Percentiles rank a stretch among this genome's conserved stretches.
Evolutionary conservation across 1,140 invertebrate genomes (phyloP).

Genomic region (Hormaphis cornu): DNA sequence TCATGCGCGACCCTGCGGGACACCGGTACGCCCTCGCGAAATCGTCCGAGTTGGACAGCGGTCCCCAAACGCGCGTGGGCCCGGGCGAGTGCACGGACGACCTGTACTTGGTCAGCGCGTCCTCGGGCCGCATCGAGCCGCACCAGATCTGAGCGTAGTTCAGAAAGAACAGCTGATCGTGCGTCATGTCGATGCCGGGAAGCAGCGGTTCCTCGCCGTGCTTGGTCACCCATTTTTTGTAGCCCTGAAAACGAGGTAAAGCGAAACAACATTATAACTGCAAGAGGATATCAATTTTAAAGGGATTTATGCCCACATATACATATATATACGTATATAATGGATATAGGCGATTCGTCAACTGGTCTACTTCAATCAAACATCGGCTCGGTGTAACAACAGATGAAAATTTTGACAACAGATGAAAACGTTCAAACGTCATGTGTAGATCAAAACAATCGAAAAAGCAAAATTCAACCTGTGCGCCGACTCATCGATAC

Average conservation of each 20-base stretch:
- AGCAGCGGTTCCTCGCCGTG: constrained; percentile 62
- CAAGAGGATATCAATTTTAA: neutral
- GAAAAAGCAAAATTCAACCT: too few relatives aligned
- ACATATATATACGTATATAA: too few relatives aligned
- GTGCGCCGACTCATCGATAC: too few relatives aligned
- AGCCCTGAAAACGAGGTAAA: constrained; percentile 52
- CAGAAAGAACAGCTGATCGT: constrained; percentile 79
- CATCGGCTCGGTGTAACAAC: too few relatives aligned
- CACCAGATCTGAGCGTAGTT: constrained; percentile 96
- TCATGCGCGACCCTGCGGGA: constrained; percentile 69
- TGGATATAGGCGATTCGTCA: neutral
- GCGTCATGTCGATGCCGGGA: constrained; percentile 70
- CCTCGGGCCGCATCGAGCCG: constrained; percentile 90
- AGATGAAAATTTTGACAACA: too few relatives aligned
- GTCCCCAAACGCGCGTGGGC: constrained; percentile 79
- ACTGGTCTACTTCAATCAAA: too few relatives aligned
- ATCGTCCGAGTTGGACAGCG: constrained; percentile 83
- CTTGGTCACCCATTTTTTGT: constrained; percentile 63
- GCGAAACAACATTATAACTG: neutral
- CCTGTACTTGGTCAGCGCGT: constrained; percentile 84
- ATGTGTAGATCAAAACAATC: too few relatives aligned
- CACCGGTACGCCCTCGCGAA: constrained; percentile 78
- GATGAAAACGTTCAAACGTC: too few relatives aligned
- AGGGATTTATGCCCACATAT: neutral
- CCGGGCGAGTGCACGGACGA: constrained; percentile 93